Evolutionary conservation across 2,888 invertebrate species (phyloP), one percentile per base, ranked within the genome.

Genomic region (Trachelus tabidus): DNA sequence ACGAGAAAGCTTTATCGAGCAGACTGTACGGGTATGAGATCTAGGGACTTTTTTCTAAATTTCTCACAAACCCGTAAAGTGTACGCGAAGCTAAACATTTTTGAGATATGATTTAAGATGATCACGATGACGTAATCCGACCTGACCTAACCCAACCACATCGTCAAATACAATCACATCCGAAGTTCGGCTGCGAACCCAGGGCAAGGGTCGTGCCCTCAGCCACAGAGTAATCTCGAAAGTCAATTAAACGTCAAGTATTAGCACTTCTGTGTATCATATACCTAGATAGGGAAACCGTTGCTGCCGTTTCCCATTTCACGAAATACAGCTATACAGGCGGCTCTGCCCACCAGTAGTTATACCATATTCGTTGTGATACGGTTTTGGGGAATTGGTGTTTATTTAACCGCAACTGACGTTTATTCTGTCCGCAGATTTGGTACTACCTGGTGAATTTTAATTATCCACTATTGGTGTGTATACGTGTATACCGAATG

Each of bases 1-100:
- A 9, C 1, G 56, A 56, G 56, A 56, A 23, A 56, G 9, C 56
- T 23, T 56, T 56, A 56, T 9, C 23, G 23, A 56, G 2, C 56
- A 2, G 15, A 2, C 1, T n/a, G 0, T 23, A 1, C 9, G 23
- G 9, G 23, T 23, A 56, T 9, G 9, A 23, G 9, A 56, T 56
- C 56, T 56, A 56, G 56, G 56, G 56, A 9, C 23, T 15, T 56
- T 56, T 4, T 1, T 35, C 11, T 0, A 12, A 35, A 23, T 56
- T 2, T 56, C 9, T 56, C 56, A 23, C 0, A 3, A 0, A 23
- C 23, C 2, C 0, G 0, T 4, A 6, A 23, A 6, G 2, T 1
- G 9, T 15, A 9, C 15, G 9, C 23, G 6, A 9, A 2, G 56
- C 6, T 23, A 56, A 9, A 2, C 2, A 9, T 23, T 56, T 6